These are phyloP conservation scores for Temnothorax rugatulus DNA, from an alignment of 2,888 invertebrate species.

Conservation along the genomic window DNA sequence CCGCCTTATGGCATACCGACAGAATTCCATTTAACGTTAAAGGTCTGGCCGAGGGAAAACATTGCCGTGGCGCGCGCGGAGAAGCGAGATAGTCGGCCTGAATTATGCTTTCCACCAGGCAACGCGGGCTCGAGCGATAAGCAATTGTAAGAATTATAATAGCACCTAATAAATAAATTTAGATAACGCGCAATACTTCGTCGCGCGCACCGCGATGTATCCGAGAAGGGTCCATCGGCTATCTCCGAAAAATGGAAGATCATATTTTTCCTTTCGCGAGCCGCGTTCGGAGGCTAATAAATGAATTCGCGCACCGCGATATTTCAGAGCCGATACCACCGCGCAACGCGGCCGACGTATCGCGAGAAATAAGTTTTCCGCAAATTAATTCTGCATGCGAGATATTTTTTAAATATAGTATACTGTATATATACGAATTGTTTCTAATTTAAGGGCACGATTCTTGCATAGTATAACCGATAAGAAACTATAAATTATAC, in stretches of 20 bases:
- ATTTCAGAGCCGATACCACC: conserved; percentile 39
- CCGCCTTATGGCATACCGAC: conserved; percentile 58
- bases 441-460: neutral
- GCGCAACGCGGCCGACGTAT: conserved; percentile 12
- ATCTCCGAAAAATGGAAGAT: conserved; percentile 32
- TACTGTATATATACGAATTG: neutral
- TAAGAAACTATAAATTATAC: conserved; percentile 28
- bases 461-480: neutral
- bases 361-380: conserved; percentile 53
- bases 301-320: conserved; percentile 31
- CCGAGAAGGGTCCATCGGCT: conserved; percentile 7
- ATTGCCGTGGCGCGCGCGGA: conserved; percentile 36
- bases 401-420: conserved; percentile 40
- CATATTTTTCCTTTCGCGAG: conserved; percentile 26
- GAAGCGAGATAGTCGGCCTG: conserved; percentile 63
- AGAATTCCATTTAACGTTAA: conserved; percentile 73
- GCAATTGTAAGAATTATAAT: conserved; percentile 67
- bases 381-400: conserved; percentile 56
- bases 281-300: neutral
- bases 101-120: conserved; percentile 65
- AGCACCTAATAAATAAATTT: conserved; percentile 66
- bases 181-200: conserved; percentile 61
- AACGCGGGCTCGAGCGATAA: conserved; percentile 60
- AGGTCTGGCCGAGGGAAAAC: conserved; percentile 62
- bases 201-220: neutral